Evolutionary conservation across 2,113 vertebrate genomes (phyloP), one percentile per base, ranked within the genome.

Genomic region (Vombatus ursinus): DNA sequence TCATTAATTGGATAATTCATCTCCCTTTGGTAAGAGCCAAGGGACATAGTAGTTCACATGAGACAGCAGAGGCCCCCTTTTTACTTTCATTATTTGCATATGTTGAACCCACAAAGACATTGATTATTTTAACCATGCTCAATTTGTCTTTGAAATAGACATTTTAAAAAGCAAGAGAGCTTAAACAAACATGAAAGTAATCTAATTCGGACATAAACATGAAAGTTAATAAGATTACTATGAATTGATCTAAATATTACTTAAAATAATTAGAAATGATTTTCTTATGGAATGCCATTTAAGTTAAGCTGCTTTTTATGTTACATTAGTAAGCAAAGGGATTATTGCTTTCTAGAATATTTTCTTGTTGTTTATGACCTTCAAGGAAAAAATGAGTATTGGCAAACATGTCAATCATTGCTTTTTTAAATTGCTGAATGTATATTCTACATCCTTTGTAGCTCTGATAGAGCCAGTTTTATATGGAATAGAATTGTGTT

Each of bases 191-290:
- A 99, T 99, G 99, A 99, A 98, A 98, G 98, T 99, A 99, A 99
- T 99, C 98, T 99, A 99, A 99, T 99, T 99, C 98, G 97, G 98
- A 98, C 98, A 99, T 99, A 98, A 99, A 99, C 98, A 99, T 98
- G 98, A 98, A 98, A 98, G 99, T 99, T 99, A 99, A 99, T 99
- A 96, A 98, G 99, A 99, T 99, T 99, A 99, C 98, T 98, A 99
- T 98, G 98, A 99, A 99, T 99, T 99, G 99, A 99, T 99, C 99
- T 99, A 98, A 98, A 99, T 99, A 99, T 99, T 98, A 98, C 99
- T 99, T 99, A 99, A 99, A 99, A 99, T 99, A 99, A 99, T 99
- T 99, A 99, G 98, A 98, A 99, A 99, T 98, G 99, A 99, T 99
- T 99, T 99, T 99, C 98, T 98, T 90, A 96, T 98, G 98, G 96